phyloP scores from a whole-genome alignment of 2,113 vertebrate genomes.

The Sciurus niger region DNA sequence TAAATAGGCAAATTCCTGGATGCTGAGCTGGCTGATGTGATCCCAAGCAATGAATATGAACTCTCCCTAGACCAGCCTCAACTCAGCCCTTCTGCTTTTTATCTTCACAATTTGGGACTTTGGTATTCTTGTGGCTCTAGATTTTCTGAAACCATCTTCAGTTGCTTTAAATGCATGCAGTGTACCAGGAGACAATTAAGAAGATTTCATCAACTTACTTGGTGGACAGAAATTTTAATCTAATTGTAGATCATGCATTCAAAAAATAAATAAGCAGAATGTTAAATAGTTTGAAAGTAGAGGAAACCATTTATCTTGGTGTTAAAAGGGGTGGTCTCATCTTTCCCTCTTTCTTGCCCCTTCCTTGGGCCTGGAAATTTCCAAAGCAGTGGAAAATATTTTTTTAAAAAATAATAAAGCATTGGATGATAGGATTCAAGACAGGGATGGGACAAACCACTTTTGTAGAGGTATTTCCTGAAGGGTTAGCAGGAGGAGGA shows the following conservation, averaged over 20 bases:
- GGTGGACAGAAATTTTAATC: background rate
- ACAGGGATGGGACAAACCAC: background rate
- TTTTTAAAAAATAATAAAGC: background rate
- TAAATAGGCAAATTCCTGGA: background rate
- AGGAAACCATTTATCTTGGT: background rate
- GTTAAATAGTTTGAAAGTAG: background rate
- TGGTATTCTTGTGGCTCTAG: background rate
- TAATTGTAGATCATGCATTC: background rate
- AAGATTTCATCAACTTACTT: background rate
- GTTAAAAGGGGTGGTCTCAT: background rate
- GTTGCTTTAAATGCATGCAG: background rate
- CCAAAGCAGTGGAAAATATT: background rate
- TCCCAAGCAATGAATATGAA: fast-evolving
- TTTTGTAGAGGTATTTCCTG: background rate
- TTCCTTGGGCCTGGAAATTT: background rate
- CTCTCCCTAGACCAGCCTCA: fast-evolving
- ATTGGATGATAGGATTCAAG: background rate
- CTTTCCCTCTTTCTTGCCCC: background rate
- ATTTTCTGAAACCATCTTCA: conserved; percentile 15
- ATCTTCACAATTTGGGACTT: background rate
- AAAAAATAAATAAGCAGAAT: background rate
- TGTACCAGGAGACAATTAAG: background rate
- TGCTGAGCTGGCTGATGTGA: background rate
- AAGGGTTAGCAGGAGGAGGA: background rate
- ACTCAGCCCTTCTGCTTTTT: background rate